Evolutionary conservation across 2,888 invertebrate species (phyloP), one percentile per base, ranked within the genome.

Genomic region (Sinelater perroti): DNA sequence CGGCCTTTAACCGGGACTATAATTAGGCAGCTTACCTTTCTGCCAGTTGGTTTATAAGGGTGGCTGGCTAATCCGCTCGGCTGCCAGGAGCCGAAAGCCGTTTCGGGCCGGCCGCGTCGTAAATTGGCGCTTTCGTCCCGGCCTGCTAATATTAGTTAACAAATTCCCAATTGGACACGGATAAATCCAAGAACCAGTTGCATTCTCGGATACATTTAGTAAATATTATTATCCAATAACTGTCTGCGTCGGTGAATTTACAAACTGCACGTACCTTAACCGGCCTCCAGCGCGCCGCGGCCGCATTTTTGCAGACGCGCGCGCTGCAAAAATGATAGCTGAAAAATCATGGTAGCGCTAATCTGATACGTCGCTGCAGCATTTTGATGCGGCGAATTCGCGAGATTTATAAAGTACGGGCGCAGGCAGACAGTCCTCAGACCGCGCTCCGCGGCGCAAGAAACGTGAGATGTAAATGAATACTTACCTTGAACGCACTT

Each of bases 151-250:
- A 46, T 54, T 54, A 54, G 54, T 54, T 45, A 54, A 38, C 40
- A 46, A 54, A 54, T 54, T 54, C 54, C 46, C 28, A 54, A 54
- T 53, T 45, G 46, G 45, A 38, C 46, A 54, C 21, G 53, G 49
- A 56, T 47, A 56, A 56, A 56, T 42, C 31, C 49, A 35, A 61
- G 58, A 62, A 62, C 64, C 64, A 61, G 62, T 64, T 61, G 61
- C 63, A 60, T 64, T 54, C 59, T 52, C 53, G 52, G 44, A 63
- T 40, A 60, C 57, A 51, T 59, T 63, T 63, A 63, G 60, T 59
- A 57, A 56, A 65, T 56, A 62, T 64, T 66, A 63, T 65, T 65
- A 59, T 51, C 56, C 60, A 55, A 60, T 63, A 65, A 63, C 58
- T 56, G 65, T 65, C 63, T 18, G 26, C 45, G 59, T 54, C 45